Base-by-base conservation (phyloP, 2,888 invertebrate species). In the Yponomeuta malinellus region DNA sequence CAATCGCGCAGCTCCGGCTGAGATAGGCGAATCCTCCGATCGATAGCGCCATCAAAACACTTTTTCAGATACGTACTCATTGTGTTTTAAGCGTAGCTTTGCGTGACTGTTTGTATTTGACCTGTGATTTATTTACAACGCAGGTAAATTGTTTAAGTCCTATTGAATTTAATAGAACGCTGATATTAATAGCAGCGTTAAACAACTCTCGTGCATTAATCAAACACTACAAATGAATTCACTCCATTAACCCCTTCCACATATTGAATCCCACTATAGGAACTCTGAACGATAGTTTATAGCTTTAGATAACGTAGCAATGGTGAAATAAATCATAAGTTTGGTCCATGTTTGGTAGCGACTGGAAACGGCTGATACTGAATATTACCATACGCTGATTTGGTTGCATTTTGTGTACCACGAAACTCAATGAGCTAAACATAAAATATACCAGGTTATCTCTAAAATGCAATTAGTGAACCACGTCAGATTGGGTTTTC, bases 361-460 rank as follows among this genome's bases (percentile, higher is more conserved):
- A 74, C 72, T 77, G 75, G 75, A 77, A 74, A 76, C 71, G 75
- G 73, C 31, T 48, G 69, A 69, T 69, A 69, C 74, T 73, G 69
- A 64, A 65, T 59, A 77, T 79, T 76, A 75, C 71, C 76, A 78
- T 78, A 78, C 77, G 59, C 52, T 68, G 48, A 8, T 23, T n/a
- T 68, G 68, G 5, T 43, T 43, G 6, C 43, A 8, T 37, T 37
- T 37, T 37, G 37, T 2, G 6, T 43, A 43, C 8, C 8, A 43
- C 43, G 43, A 43, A 43, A 43, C 43, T 8, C 9, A 43, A 43
- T 43, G 43, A 8, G 43, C 43, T 43, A 43, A 43, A 1, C 5
- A 33, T 33, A 33, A 33, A 33, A 8, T 43, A 8, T 0, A 43
- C 43, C 4, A 37, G 37, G 4, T 37, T 37, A 37, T 37, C 37